Percentiles rank a stretch among this genome's conserved stretches.
These are phyloP conservation scores for Glaucopsyche alexis DNA, from an alignment of 2,888 invertebrate species.

Conservation along the genomic window DNA sequence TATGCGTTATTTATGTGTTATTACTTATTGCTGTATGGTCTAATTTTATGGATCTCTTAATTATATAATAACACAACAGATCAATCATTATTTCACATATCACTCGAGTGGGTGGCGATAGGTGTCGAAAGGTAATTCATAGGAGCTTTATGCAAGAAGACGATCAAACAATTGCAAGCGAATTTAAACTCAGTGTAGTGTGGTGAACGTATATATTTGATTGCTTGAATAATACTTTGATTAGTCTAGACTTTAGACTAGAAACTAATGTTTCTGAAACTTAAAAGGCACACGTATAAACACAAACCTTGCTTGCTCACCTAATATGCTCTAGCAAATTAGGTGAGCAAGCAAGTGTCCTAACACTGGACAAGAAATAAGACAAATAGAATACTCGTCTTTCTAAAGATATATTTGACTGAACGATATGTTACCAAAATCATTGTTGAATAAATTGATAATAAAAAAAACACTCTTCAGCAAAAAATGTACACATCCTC, in stretches of 20 bases:
- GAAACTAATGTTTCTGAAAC: too few species aligned
- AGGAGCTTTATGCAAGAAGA: not conserved
- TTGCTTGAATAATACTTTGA: not conserved
- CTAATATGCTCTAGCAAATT: too few species aligned
- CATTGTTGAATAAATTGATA: not conserved
- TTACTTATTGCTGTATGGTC: slow-evolving; percentile 15
- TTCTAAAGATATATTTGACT: not conserved
- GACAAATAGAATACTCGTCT: not conserved
- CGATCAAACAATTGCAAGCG: not conserved
- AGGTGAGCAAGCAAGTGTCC: too few species aligned
- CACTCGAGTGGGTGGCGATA: not conserved
- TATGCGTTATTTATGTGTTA: not conserved
- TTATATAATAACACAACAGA: slow-evolving; percentile 7
- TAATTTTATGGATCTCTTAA: slow-evolving; percentile 17
- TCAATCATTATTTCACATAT: slow-evolving; percentile 26
- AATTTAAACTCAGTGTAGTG: not conserved
- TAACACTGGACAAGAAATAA: too few species aligned
- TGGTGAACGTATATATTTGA: not conserved
- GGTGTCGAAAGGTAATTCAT: slow-evolving; percentile 22
- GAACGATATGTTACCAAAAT: not conserved
- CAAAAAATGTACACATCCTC: not conserved
- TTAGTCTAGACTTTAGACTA: too few species aligned
- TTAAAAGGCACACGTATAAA: too few species aligned
- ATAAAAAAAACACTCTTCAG: not conserved
- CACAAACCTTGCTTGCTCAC: too few species aligned